These are phyloP conservation scores for Labrus mixtus DNA, from an alignment of 2,113 vertebrate genomes.

Conservation along the genomic window DNA sequence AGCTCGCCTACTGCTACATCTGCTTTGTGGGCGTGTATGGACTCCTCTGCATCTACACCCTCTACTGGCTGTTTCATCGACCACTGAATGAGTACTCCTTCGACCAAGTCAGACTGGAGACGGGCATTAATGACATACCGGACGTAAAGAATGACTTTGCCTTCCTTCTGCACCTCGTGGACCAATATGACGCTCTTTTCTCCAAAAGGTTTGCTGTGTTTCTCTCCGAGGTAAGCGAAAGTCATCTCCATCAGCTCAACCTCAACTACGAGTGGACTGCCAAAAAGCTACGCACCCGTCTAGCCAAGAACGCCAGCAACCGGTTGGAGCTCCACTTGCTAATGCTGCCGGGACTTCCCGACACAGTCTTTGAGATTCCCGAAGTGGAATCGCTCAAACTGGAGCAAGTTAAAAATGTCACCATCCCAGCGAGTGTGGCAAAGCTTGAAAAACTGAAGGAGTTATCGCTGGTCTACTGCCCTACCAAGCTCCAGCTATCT, in stretches of 20 bases:
- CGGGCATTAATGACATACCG: slow-evolving; percentile 90
- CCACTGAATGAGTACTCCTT: slow-evolving; percentile 91
- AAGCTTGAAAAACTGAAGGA: slow-evolving; percentile 86
- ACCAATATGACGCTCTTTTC: slow-evolving; percentile 92
- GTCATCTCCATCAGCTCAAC: slow-evolving; percentile 88
- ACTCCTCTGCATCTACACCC: slow-evolving; percentile 88
- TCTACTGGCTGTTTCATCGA: slow-evolving; percentile 92
- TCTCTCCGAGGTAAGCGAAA: slow-evolving; percentile 92
- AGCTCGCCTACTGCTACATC: slow-evolving; percentile 90
- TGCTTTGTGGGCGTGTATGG: slow-evolving; percentile 89
- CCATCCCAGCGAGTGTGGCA: slow-evolving; percentile 82
- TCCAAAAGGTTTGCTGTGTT: slow-evolving; percentile 91
- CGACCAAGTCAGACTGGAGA: slow-evolving; percentile 88
- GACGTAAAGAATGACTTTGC: slow-evolving; percentile 94
- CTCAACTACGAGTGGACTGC: slow-evolving; percentile 91
- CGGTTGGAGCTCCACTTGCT: slow-evolving; percentile 87
- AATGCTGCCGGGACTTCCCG: slow-evolving; percentile 88
- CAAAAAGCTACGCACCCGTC: slow-evolving; percentile 86
- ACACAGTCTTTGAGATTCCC: slow-evolving; percentile 87
- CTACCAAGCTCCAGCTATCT: slow-evolving; percentile 85
- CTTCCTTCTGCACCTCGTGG: slow-evolving; percentile 91
- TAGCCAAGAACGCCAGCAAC: slow-evolving; percentile 81
- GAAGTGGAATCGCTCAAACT: slow-evolving; percentile 89
- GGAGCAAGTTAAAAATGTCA: slow-evolving; percentile 86
- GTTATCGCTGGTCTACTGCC: slow-evolving; percentile 86